Conservation (phyloP, 2,888 invertebrate species). For the Oligia fasciuncula region DNA sequence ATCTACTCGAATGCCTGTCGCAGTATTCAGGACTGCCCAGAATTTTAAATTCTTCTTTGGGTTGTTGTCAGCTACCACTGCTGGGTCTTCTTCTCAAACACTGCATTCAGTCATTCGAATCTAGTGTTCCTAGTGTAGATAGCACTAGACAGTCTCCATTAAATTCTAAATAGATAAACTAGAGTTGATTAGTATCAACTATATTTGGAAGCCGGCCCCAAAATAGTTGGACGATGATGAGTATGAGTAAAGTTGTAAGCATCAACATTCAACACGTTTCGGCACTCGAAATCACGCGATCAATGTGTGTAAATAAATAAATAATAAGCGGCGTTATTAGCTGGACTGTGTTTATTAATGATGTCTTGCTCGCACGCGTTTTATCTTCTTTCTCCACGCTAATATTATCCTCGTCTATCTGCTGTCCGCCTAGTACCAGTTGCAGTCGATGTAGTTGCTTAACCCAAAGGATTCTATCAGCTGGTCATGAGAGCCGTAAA, state of each 20-base stretch:
- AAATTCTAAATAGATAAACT: neutral
- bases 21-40: neutral
- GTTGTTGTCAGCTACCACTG: neutral
- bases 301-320: slow-evolving; percentile 62
- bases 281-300: slow-evolving; percentile 56
- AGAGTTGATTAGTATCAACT: slow-evolving; percentile 14
- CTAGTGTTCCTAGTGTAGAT: neutral
- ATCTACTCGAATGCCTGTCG: neutral
- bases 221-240: slow-evolving; percentile 39
- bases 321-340: slow-evolving; percentile 31
- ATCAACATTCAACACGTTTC: slow-evolving; percentile 55
- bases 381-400: slow-evolving; percentile 9
- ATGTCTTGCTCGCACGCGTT: slow-evolving; percentile 9
- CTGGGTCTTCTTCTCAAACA: neutral
- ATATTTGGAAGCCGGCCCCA: slow-evolving; percentile 29
- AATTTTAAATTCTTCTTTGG: neutral
- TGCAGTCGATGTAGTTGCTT: neutral
- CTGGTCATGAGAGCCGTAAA: neutral
- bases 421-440: slow-evolving; percentile 1
- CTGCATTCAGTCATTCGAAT: neutral
- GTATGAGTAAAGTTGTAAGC: slow-evolving; percentile 25
- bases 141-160: neutral
- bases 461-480: slow-evolving; percentile 6
- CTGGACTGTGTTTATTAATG: slow-evolving; percentile 9
- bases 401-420: slow-evolving; percentile 1